These are phyloP conservation scores for Chloromyia formosa DNA, from an alignment of 2,888 invertebrate genomes.

Conservation along the genomic window DNA sequence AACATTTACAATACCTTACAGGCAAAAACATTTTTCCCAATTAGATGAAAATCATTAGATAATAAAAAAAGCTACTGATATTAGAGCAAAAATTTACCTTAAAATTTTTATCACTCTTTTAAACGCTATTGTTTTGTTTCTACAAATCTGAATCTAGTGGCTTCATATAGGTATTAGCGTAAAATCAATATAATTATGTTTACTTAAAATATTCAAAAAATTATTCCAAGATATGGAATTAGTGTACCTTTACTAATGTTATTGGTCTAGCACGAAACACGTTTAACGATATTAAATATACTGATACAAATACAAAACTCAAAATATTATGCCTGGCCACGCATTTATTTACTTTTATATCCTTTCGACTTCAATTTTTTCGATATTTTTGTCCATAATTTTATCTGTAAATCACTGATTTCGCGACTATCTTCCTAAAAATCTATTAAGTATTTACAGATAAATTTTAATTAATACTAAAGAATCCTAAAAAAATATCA, in stretches of 20 bases:
- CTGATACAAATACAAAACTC: constrained; percentile 23
- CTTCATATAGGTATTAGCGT: not conserved
- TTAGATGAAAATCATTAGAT: too few species aligned
- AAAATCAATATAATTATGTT: not conserved
- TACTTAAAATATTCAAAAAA: not conserved
- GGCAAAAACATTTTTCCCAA: too few species aligned
- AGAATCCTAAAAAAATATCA: too few species aligned
- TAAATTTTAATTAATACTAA: too few species aligned
- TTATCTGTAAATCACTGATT: not conserved
- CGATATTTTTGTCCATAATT: not conserved
- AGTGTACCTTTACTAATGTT: not conserved
- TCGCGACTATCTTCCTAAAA: too few species aligned
- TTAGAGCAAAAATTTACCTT: too few species aligned
- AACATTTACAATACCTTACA: too few species aligned
- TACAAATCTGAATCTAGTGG: constrained; percentile 6
- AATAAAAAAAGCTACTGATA: too few species aligned
- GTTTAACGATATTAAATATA: constrained; percentile 6
- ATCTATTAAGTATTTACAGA: too few species aligned
- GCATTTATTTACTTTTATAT: constrained; percentile 57
- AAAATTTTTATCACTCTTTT: too few species aligned
- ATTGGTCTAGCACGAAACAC: constrained; percentile 27
- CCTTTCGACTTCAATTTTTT: constrained; percentile 2
- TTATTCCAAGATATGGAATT: constrained; percentile 9
- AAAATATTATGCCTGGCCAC: constrained; percentile 63
- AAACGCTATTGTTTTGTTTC: not conserved